Conservation (phyloP, 1,140 invertebrate genomes). For the Coenobita brevimanus region DNA sequence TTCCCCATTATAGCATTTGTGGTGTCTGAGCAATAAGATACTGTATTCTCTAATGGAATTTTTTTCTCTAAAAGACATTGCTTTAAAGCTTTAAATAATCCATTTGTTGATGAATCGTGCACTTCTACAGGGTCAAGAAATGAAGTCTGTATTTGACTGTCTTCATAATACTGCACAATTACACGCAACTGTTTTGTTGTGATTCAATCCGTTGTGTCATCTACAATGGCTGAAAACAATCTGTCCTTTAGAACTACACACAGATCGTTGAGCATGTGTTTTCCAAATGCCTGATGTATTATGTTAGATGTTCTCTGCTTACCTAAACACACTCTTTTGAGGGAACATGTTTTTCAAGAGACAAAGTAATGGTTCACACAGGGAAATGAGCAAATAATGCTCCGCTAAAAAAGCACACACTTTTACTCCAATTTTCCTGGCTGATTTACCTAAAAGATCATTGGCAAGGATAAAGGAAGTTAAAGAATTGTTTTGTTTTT, state of each 20-base stretch:
- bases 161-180: neutral
- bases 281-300: neutral
- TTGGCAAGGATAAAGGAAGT: neutral
- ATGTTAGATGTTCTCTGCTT: too few relatives aligned
- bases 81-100: constrained; percentile 10
- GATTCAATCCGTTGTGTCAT: neutral
- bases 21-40: constrained; percentile 60
- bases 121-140: neutral
- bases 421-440: neutral
- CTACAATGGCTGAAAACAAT: neutral
- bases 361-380: neutral
- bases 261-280: neutral
- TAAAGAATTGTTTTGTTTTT: neutral
- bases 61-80: constrained; percentile 1
- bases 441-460: neutral
- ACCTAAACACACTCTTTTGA: neutral
- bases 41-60: constrained; percentile 38
- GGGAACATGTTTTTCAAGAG: neutral
- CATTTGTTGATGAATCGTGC: neutral
- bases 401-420: neutral
- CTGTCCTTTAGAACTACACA: too few relatives aligned
- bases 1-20: constrained; percentile 62
- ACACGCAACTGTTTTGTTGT: neutral
- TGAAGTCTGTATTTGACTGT: neutral
- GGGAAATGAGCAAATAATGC: neutral